Conservation (phyloP, 2,888 invertebrate genomes). For the Drosophila formosana region DNA sequence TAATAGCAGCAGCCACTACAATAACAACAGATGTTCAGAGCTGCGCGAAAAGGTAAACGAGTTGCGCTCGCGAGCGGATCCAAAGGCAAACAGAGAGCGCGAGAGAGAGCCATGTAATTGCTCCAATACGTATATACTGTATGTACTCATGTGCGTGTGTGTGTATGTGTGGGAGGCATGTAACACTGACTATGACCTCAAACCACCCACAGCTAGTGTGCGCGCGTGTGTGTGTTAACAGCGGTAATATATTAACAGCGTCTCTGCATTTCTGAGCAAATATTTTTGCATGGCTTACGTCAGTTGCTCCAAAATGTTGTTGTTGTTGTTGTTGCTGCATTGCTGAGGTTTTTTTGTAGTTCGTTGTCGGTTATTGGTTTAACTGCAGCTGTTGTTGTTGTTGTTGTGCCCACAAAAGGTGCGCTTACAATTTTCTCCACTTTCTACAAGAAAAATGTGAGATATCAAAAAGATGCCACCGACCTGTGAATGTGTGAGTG, state of each 20-base stretch:
- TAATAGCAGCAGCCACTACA: conserved; percentile 49
- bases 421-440: conserved; percentile 74
- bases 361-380: conserved; percentile 35
- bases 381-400: conserved; percentile 33
- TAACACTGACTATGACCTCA: conserved; percentile 73
- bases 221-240: conserved; percentile 25
- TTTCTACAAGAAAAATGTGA: conserved; percentile 80
- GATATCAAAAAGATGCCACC: conserved; percentile 78
- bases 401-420: conserved; percentile 72
- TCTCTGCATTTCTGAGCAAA: conserved; percentile 56
- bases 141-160: conserved; percentile 12
- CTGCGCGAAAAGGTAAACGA: conserved; percentile 74
- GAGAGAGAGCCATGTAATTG: conserved; percentile 45
- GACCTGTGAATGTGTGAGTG: conserved; percentile 27
- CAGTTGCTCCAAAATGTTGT: conserved; percentile 39
- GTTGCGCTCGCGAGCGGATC: conserved; percentile 60
- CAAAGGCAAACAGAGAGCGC: conserved; percentile 42
- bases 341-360: conserved; percentile 29
- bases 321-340: conserved; percentile 26
- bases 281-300: conserved; percentile 60
- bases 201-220: conserved; percentile 67
- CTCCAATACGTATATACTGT: conserved; percentile 21
- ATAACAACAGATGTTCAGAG: conserved; percentile 71
- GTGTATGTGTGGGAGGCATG: conserved; percentile 57
- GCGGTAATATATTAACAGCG: conserved; percentile 38